These are phyloP conservation scores for Neotoma lepida DNA, from an alignment of 2,113 vertebrate genomes.

Conservation along the genomic window DNA sequence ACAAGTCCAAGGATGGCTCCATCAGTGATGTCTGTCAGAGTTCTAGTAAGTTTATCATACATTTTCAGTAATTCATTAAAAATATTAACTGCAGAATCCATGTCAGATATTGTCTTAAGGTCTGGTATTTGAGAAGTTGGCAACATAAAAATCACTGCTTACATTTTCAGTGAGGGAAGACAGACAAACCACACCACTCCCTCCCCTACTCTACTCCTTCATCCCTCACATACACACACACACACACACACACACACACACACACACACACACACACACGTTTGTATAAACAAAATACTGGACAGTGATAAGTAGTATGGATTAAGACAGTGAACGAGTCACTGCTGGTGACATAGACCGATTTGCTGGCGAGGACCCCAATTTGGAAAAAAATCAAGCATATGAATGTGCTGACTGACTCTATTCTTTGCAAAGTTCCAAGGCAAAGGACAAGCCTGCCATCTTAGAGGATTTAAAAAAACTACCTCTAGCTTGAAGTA, in stretches of 20 bases:
- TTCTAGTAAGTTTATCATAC: background rate
- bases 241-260: background rate
- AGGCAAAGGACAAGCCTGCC: background rate
- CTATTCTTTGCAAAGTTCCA: background rate
- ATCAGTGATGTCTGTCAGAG: background rate
- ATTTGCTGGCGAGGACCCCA: background rate
- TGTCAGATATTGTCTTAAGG: background rate
- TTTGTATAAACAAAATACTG: background rate
- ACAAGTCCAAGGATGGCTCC: background rate
- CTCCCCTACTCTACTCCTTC: background rate
- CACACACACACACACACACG: background rate
- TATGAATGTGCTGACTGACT: background rate
- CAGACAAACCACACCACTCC: background rate
- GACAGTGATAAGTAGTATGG: background rate
- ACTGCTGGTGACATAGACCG: background rate
- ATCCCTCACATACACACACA: background rate
- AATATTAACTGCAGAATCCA: background rate
- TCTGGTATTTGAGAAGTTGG: slow-evolving; percentile 19
- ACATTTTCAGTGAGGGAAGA: background rate
- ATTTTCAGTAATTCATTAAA: background rate
- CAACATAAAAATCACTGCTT: slow-evolving; percentile 10
- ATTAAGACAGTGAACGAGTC: slow-evolving; percentile 9
- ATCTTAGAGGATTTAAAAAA: slow-evolving; percentile 7
- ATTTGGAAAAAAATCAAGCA: background rate
- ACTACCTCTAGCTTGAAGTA: background rate